phyloP scores from a whole-genome alignment of 1,140 invertebrate genomes.

The Cheumatopsyche charites region DNA sequence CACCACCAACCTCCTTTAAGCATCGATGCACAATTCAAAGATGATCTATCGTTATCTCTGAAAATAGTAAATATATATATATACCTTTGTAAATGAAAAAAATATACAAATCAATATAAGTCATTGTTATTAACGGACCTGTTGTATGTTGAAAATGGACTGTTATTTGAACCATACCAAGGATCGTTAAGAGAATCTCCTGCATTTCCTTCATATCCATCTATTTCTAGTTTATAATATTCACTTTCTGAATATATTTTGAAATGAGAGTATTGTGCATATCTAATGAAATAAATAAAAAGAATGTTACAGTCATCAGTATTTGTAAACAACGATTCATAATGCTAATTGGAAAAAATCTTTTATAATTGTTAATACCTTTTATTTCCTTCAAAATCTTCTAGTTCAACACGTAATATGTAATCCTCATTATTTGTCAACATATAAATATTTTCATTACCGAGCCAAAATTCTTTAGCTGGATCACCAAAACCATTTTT shows the following conservation, averaged over 20 bases:
- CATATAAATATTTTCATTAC: conserved; percentile 94
- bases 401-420: conserved; percentile 84
- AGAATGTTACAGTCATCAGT: background rate
- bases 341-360: background rate
- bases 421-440: conserved; percentile 95
- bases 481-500: conserved; percentile 94
- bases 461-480: conserved; percentile 89
- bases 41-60: conserved; percentile 89
- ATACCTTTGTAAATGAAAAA: background rate
- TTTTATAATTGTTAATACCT: conserved; percentile 69
- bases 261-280: conserved; percentile 90
- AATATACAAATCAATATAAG: no score
- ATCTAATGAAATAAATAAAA: conserved; percentile 62
- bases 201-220: conserved; percentile 89
- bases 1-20: conserved; percentile 94
- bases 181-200: conserved; percentile 90
- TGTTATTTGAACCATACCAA: conserved; percentile 91
- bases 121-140: no score
- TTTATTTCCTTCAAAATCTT: conserved; percentile 93
- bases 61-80: no score
- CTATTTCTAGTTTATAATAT: conserved; percentile 91
- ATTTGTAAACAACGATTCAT: background rate
- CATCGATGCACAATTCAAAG: conserved; percentile 90
- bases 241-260: conserved; percentile 89
- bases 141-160: conserved; percentile 90